Evolutionary conservation across 2,888 invertebrate species (phyloP).

Genomic region (Ferdinandea cuprea): DNA sequence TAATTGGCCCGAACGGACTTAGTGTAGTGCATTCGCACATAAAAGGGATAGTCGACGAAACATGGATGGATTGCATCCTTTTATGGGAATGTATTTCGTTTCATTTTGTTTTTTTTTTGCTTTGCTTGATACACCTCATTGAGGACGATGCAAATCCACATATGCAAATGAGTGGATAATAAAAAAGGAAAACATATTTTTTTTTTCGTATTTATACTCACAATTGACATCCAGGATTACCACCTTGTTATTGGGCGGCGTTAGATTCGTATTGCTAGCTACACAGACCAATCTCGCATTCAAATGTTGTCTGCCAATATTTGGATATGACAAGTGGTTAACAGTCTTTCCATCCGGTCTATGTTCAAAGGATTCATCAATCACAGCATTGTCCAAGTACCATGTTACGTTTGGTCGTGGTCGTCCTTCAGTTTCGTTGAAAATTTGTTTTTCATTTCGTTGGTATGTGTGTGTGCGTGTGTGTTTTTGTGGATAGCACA

Average conservation of each 20-base stretch:
- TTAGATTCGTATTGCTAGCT: conserved; percentile 93
- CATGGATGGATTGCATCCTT: not conserved
- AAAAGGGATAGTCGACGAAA: not conserved
- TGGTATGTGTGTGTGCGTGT: conserved; percentile 22
- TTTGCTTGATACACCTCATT: not conserved
- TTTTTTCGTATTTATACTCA: conserved; percentile 86
- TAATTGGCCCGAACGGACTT: conserved; percentile 47
- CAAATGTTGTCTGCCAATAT: conserved; percentile 91
- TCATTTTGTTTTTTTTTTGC: conserved; percentile 21
- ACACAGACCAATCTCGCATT: conserved; percentile 93
- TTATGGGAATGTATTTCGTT: not conserved
- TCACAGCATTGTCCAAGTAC: conserved; percentile 92
- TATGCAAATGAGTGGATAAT: conserved; percentile 17
- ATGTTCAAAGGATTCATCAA: conserved; percentile 92
- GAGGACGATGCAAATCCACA: conserved; percentile 9
- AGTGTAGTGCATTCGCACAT: not conserved
- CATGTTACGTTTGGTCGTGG: conserved; percentile 92
- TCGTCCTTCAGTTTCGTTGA: conserved; percentile 84
- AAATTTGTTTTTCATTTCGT: conserved; percentile 8
- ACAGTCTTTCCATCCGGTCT: conserved; percentile 88
- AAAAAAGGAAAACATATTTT: conserved; percentile 46
- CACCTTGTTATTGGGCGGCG: conserved; percentile 90
- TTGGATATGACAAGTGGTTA: conserved; percentile 91
- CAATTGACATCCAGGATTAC: conserved; percentile 93
- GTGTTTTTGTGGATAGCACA: conserved; percentile 8